These are phyloP conservation scores for Oligia fasciuncula DNA, from an alignment of 2,888 invertebrate genomes.

Conservation along the genomic window DNA sequence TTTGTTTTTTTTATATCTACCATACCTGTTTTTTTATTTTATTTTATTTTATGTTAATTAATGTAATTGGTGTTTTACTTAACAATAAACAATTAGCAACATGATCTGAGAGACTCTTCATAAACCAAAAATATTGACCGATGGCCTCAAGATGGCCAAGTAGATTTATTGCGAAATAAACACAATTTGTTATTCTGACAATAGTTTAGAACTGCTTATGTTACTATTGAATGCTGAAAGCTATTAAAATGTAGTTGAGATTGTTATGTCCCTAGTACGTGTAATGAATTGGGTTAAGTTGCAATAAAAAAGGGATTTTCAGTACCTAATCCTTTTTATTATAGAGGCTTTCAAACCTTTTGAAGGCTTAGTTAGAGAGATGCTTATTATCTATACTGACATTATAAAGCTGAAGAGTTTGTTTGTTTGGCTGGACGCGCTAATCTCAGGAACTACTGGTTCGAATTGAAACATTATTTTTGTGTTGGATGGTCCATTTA, in stretches of 20 bases:
- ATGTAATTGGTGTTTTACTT: too few relatives aligned
- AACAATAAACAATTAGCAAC: too few relatives aligned
- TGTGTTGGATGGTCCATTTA: too few relatives aligned
- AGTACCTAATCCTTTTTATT: neutral
- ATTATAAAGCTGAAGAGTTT: too few relatives aligned
- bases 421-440: too few relatives aligned
- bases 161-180: neutral
- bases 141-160: neutral
- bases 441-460: too few relatives aligned
- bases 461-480: too few relatives aligned
- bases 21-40: too few relatives aligned
- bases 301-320: conserved; percentile 6
- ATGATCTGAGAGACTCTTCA: neutral
- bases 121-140: neutral
- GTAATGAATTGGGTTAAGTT: neutral
- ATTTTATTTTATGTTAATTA: too few relatives aligned
- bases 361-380: neutral
- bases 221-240: neutral
- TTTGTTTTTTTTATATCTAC: too few relatives aligned
- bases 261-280: neutral
- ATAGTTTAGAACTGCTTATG: neutral
- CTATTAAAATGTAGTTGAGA: neutral
- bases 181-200: neutral
- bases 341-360: neutral
- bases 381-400: neutral